Evolutionary conservation across 2,888 invertebrate species (phyloP), one percentile per base, ranked within the genome.

Genomic region (Aspidiotus rigidus): DNA sequence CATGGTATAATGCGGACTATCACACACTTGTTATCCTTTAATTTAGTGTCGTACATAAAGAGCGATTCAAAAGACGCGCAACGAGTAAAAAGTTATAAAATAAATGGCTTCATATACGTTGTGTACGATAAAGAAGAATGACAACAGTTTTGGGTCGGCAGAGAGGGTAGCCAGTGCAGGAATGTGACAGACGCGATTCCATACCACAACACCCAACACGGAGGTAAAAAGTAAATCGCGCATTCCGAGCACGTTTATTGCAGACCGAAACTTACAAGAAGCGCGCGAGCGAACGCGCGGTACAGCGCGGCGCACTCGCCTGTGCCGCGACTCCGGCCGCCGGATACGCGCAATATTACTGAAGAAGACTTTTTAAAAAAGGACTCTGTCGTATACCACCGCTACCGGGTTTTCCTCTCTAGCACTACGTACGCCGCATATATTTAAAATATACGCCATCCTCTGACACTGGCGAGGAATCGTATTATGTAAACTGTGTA

Each of bases 31-130:
- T 49, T 11, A 49, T 49, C 49, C 49, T 49, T 49, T 49, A 49
- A 49, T 49, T 49, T 11, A n/a, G 49, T n/a, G 49, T 49, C 49
- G 49, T 49, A 49, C 49, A 49, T 49, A 49, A 49, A 49, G 49
- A 49, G 49, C n/a, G 49, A 49, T 49, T 49, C n/a, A 49, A n/a
- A 49, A 49, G 49, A 49, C 49, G 49, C n/a, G 49, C n/a, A 49
- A 49, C 10, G n/a, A 49, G 11, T 49, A 49, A 49, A 49, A 49
- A 49, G 49, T 49, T n/a, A 49, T 49, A 49, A 49, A 49, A n/a
- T 49, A 49, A 49, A 49, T 49, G 49, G 49, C 11, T 49, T 49
- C 10, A 49, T 49, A 28, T 28, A 28, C 28, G 28, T 28, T 28
- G 5, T 28, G 5, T 28, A 28, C 28, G 28, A 28, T 28, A 28